A percentile compares a stretch with the other conserved stretches of the same genome.
These are phyloP conservation scores for Corydoras sp. DNA, from an alignment of 2,113 vertebrate genomes.

Conservation along the genomic window DNA sequence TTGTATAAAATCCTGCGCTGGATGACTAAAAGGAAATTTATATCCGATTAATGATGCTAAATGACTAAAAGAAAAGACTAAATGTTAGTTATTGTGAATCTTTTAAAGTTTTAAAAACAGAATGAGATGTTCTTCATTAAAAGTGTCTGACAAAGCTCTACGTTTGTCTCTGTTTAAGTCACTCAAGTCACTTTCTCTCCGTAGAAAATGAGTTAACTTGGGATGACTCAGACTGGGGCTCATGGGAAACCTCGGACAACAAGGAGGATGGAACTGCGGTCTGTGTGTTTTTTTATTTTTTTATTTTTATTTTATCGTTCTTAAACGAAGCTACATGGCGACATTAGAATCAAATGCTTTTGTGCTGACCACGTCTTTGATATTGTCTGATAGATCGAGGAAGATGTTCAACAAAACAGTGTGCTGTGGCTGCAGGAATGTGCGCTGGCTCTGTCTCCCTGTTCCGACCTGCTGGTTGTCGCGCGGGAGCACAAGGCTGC, in stretches of 20 bases:
- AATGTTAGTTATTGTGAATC: too few species aligned
- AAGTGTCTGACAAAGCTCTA: too few species aligned
- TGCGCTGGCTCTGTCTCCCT: slow-evolving; percentile 86
- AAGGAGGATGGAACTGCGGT: slow-evolving; percentile 53
- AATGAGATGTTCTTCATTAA: too few species aligned
- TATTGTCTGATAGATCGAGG: slow-evolving; percentile 46
- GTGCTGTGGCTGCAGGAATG: slow-evolving; percentile 88
- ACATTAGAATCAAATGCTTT: background rate
- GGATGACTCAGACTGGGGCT: slow-evolving; percentile 68
- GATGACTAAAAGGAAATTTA: too few species aligned
- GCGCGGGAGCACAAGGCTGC: slow-evolving; percentile 85
- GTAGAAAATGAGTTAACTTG: slow-evolving; percentile 63
- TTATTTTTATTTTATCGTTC: background rate
- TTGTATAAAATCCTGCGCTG: too few species aligned
- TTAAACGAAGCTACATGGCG: background rate
- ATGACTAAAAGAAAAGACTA: too few species aligned
- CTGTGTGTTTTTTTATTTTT: slow-evolving; percentile 18
- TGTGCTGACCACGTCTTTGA: too few species aligned
- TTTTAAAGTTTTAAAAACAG: too few species aligned
- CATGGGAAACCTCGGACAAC: slow-evolving; percentile 56
- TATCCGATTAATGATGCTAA: too few species aligned
- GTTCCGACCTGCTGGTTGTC: slow-evolving; percentile 89
- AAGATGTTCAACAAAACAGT: slow-evolving; percentile 57
- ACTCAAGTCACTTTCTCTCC: background rate
- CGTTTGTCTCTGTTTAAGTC: too few species aligned